Evolutionary conservation across 1,140 invertebrate species (phyloP).

Genomic region (Cyrtorhinus lividipennis): DNA sequence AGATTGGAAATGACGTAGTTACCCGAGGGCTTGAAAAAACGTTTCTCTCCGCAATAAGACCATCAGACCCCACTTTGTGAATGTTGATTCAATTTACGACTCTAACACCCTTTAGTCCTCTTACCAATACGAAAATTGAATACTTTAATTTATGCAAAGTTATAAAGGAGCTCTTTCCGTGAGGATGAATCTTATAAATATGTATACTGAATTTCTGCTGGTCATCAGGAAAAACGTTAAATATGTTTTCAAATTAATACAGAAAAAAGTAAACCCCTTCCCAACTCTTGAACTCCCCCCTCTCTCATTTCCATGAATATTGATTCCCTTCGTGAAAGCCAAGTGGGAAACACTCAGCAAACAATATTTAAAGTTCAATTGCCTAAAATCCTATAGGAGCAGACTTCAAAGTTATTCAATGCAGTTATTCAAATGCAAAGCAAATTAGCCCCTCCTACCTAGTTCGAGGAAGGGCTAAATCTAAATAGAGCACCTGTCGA

Average conservation of each 20-base stretch:
- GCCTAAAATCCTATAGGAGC: neutral
- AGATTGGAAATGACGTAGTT: no score
- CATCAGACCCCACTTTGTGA: neutral
- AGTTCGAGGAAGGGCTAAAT: no score
- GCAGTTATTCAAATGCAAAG: no score
- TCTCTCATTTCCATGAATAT: neutral
- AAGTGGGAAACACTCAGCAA: neutral
- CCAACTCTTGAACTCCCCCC: neutral
- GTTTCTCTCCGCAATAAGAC: neutral
- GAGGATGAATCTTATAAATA: neutral
- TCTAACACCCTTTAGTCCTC: constrained; percentile 1
- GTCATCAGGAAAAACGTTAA: constrained; percentile 4
- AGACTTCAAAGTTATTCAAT: no score
- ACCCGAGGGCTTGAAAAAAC: neutral
- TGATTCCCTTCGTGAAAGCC: neutral
- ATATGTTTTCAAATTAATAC: constrained; percentile 4
- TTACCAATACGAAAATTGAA: neutral
- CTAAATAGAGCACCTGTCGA: no score
- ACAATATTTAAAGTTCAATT: constrained; percentile 7
- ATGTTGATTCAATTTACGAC: constrained; percentile 8
- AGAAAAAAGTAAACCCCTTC: neutral
- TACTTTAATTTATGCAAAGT: constrained; percentile 6
- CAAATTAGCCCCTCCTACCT: no score
- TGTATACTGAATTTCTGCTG: neutral
- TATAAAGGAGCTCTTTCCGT: neutral